Evolutionary conservation across 2,888 invertebrate genomes (phyloP), one percentile per base, ranked within the genome.

Genomic region (Volucella inflata): DNA sequence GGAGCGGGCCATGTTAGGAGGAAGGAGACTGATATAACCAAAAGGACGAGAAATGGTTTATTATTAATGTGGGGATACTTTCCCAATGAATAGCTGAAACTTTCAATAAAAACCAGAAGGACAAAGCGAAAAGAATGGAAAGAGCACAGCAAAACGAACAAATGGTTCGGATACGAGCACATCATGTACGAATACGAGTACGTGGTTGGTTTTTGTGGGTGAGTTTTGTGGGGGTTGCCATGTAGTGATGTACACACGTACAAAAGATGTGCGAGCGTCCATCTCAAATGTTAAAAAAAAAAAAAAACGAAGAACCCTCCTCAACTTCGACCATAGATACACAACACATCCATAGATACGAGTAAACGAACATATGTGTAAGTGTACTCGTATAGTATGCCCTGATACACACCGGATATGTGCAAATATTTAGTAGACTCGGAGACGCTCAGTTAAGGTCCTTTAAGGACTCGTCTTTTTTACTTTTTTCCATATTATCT

Each of bases 31-130:
- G 6, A 30, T 30, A 30, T 6, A 30, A 30, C 50, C 16, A 53
- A 70, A 62, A 59, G 84, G 65, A 65, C 67, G 53, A 40, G 38
- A 79, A 79, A 76, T 81, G 80, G 85, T 85, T 81, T 85, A 85
- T 85, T 85, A 85, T 85, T 85, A 85, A 85, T 85, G 85, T 81
- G 80, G 81, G 85, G 85, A 85, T 85, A 85, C 85, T 85, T 79
- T 81, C 72, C 81, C 85, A 85, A 85, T 85, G 85, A 85, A 85
- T 85, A 81, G 85, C 85, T 81, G 77, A 85, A 85, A 85, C 17
- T 85, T 85, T 85, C 85, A 81, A 85, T 85, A 85, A 85, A 85
- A 85, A 85, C 67, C 81, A 72, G 80, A 83, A 83, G 83, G 79
- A 80, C 80, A 80, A 85, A 76, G 81, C 51, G 50, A 62, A 79